These are phyloP conservation scores for Brachionichthys hirsutus DNA, from an alignment of 2,113 vertebrate species.

Conservation along the genomic window DNA sequence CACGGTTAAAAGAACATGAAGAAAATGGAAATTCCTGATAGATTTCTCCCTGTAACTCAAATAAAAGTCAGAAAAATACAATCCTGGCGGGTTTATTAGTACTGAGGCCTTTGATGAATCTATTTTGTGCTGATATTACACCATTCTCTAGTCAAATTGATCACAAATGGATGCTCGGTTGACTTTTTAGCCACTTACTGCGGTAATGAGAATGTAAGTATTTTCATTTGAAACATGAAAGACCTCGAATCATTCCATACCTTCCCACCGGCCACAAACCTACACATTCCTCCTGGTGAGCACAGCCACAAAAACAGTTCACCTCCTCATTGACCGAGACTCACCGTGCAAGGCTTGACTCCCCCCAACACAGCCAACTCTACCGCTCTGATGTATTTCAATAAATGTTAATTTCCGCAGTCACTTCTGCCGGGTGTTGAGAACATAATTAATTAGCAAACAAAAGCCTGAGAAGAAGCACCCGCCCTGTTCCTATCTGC, in stretches of 20 bases:
- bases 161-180: neutral
- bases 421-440: constrained; percentile 63
- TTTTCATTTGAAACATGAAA: no score
- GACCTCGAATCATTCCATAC: constrained; percentile 30
- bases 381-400: constrained; percentile 76
- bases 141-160: constrained; percentile 5
- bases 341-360: constrained; percentile 31
- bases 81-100: neutral
- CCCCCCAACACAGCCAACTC: constrained; percentile 66
- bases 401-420: constrained; percentile 76
- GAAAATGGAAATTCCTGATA: neutral
- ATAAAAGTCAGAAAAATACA: neutral
- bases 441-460: constrained; percentile 76
- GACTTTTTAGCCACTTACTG: constrained; percentile 16
- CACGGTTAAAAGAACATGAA: neutral
- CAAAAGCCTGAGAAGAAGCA: constrained; percentile 66
- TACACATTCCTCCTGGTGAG: constrained; percentile 58
- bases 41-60: neutral
- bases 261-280: constrained; percentile 54
- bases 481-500: constrained; percentile 58
- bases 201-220: constrained; percentile 33
- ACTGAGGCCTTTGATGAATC: constrained; percentile 10
- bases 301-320: constrained; percentile 58
- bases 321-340: constrained; percentile 62
- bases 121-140: neutral